Evolutionary conservation across 2,888 invertebrate species (phyloP).

Genomic region (Drosophila villosipedis): DNA sequence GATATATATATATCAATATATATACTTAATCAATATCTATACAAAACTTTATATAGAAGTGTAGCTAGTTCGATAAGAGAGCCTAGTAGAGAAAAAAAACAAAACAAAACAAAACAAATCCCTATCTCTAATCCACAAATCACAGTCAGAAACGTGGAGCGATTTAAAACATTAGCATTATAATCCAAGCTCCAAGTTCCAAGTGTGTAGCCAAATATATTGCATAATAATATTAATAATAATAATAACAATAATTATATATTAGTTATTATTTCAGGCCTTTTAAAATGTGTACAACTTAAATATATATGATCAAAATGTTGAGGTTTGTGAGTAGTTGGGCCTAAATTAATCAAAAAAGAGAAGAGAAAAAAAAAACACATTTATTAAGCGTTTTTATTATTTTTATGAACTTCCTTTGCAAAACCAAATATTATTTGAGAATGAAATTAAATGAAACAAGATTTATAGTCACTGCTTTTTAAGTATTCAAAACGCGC

Average conservation of each 20-base stretch:
- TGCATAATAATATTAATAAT: constrained; percentile 45
- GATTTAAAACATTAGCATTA: neutral
- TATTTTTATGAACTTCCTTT: constrained; percentile 58
- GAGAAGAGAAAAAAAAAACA: neutral
- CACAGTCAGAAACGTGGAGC: constrained; percentile 59
- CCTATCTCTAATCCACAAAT: constrained; percentile 35
- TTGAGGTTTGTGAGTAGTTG: constrained; percentile 13
- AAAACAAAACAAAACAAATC: constrained; percentile 12
- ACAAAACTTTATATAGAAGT: constrained; percentile 33
- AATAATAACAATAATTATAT: constrained; percentile 16
- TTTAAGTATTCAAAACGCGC: constrained; percentile 59
- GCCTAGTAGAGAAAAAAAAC: constrained; percentile 1
- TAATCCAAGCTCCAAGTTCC: constrained; percentile 51
- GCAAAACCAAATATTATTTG: constrained; percentile 74
- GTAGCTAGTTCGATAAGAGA: constrained; percentile 41
- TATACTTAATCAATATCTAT: constrained; percentile 29
- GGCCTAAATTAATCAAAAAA: constrained; percentile 39
- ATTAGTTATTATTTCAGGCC: constrained; percentile 62
- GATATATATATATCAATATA: constrained; percentile 17
- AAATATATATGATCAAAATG: constrained; percentile 39
- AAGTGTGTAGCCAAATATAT: constrained; percentile 76
- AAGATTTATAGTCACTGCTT: constrained; percentile 74
- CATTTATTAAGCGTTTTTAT: constrained; percentile 26
- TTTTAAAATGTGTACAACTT: constrained; percentile 70
- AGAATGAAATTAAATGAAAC: constrained; percentile 43